Conservation (phyloP, 1,140 invertebrate genomes). For the Pteromalus puparum region DNA sequence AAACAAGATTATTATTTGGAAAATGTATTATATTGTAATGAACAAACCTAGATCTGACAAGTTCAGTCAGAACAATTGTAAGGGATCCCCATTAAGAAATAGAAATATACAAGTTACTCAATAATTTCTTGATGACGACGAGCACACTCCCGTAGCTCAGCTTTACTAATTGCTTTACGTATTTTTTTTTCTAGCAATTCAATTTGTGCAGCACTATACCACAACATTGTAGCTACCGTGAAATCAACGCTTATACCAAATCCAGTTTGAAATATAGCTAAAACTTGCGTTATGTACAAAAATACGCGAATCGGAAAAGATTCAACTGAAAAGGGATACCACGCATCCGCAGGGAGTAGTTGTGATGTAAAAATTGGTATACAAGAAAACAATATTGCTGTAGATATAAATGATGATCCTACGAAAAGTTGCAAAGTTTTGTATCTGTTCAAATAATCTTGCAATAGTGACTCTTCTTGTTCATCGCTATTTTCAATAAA, state of each 20-base stretch:
- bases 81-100: constrained; percentile 3
- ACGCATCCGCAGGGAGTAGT: constrained; percentile 53
- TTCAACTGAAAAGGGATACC: constrained; percentile 61
- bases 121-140: constrained; percentile 56
- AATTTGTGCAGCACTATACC: constrained; percentile 58
- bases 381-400: constrained; percentile 39
- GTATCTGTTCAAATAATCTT: constrained; percentile 59
- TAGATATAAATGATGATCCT: constrained; percentile 5
- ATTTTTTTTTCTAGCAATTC: constrained; percentile 59
- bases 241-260: constrained; percentile 59
- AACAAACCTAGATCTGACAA: too few species aligned
- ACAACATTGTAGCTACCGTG: constrained; percentile 59
- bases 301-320: constrained; percentile 40
- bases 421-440: constrained; percentile 37
- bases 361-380: constrained; percentile 3
- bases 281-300: constrained; percentile 57
- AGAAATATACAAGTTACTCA: constrained; percentile 51
- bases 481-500: constrained; percentile 35
- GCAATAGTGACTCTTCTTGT: constrained; percentile 39
- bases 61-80: too few species aligned
- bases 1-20: too few species aligned
- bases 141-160: constrained; percentile 50
- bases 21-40: too few species aligned
- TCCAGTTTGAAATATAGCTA: constrained; percentile 57
- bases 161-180: constrained; percentile 2